Base-by-base conservation (phyloP, 2,888 invertebrate species). In the Branchipolynoe longqiensis region DNA sequence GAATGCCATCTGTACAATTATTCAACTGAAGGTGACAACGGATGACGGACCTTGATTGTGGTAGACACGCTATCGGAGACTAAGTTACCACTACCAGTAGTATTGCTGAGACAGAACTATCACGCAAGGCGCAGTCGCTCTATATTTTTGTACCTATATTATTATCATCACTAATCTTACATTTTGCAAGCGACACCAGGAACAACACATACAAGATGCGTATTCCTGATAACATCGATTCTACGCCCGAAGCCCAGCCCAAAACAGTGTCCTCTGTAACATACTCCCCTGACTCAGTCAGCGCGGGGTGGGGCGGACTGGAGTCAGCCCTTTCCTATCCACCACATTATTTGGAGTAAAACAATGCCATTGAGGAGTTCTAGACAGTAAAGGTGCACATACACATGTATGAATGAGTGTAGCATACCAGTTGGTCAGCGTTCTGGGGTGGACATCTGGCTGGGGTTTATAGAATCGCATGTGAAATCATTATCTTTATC, bases 171-270 rank as follows among this genome's bases (percentile, higher is more conserved):
- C 22, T 4, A 58, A 33, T 69, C 38, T 41, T 48, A 48, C n/a
- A 54, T 78, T 78, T 78, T 78, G 78, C 78, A 78, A 54, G 78
- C 48, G 31, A 78, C 78, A 78, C 54, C 78, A 78, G 54, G 31
- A 48, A 78, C 78, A 78, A 78, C 12, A 78, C 78, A 78, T 48
- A 48, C 31, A 78, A 31, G 54, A 78, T 78, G 48, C 54, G 18
- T 41, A 33, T 78, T 48, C 78, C 78, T 78, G 78, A 78, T 78
- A 78, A 78, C 78, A 78, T 48, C 78, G 28, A 78, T 78, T 78
- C 78, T 54, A 78, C 78, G 78, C 78, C 78, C 28, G 78, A 78
- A 22, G 28, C 54, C 78, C 48, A 78, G 78, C 54, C 22, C 2
- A 36, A n/a, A 36, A 64, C 31, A 18, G 18, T 6, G 2, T 3